These are phyloP conservation scores for Mylabris sibirica DNA, from an alignment of 2,888 invertebrate genomes.

Conservation along the genomic window DNA sequence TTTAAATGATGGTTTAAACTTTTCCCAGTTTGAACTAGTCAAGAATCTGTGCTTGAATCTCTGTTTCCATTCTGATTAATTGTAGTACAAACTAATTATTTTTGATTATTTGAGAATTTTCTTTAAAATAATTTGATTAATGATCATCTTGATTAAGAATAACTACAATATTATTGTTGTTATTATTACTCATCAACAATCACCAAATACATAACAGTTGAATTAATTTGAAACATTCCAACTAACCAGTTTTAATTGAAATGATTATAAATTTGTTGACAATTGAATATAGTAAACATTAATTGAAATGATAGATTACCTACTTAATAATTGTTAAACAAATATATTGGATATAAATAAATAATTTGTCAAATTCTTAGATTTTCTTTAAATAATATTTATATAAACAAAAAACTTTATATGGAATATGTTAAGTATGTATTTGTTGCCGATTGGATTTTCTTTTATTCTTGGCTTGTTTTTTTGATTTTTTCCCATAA, in stretches of 20 bases:
- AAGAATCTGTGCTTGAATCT: neutral
- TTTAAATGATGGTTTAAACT: too few relatives aligned
- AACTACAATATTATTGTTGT: conserved; percentile 14
- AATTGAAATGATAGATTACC: conserved; percentile 20
- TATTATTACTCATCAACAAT: conserved; percentile 20
- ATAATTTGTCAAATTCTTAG: conserved; percentile 23
- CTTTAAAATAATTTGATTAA: neutral
- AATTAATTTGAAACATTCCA: neutral
- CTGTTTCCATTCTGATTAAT: neutral
- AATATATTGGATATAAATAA: conserved; percentile 21
- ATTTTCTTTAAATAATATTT: neutral
- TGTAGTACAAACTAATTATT: neutral
- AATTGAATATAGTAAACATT: neutral
- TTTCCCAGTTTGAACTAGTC: too few relatives aligned
- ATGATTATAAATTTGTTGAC: neutral
- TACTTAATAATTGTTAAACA: conserved; percentile 18
- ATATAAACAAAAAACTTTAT: neutral
- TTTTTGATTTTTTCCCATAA: too few relatives aligned
- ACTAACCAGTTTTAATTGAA: conserved; percentile 8
- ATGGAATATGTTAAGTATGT: too few relatives aligned
- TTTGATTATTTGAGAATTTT: neutral
- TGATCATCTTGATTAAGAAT: neutral
- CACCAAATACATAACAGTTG: conserved; percentile 13
- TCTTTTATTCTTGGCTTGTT: too few relatives aligned
- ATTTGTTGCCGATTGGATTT: conserved; percentile 7